A percentile compares a stretch with the other conserved stretches of the same genome.
Evolutionary conservation across 2,888 invertebrate genomes (phyloP).

Genomic region (Cataglyphis altisquamis): DNA sequence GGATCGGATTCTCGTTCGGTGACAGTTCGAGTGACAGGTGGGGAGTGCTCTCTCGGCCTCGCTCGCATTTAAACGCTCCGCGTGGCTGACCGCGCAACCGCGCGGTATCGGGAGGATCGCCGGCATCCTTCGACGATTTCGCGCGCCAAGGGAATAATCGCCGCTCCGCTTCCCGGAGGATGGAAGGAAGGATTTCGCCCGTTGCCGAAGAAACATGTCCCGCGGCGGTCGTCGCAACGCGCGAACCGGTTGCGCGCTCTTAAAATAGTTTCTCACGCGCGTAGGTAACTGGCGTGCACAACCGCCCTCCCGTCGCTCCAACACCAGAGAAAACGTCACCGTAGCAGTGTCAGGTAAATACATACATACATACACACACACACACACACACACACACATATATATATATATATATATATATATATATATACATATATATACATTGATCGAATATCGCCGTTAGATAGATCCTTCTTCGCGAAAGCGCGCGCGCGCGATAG

Average conservation of each 20-base stretch:
- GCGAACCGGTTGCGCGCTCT: constrained; percentile 78
- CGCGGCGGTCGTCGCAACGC: constrained; percentile 76
- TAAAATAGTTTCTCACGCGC: constrained; percentile 77
- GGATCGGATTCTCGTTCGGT: too few species aligned
- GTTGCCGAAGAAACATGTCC: constrained; percentile 69
- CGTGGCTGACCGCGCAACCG: too few species aligned
- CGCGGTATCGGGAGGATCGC: too few species aligned
- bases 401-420: constrained; percentile 47
- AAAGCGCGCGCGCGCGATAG: not conserved
- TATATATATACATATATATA: constrained; percentile 42
- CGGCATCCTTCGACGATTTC: not conserved
- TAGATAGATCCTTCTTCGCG: constrained; percentile 32
- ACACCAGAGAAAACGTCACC: constrained; percentile 61
- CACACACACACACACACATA: constrained; percentile 30
- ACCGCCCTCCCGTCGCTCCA: constrained; percentile 61
- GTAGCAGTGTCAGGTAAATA: constrained; percentile 72
- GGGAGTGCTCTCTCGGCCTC: too few species aligned
- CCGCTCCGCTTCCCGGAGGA: constrained; percentile 34
- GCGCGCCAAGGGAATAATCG: not conserved
- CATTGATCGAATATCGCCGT: constrained; percentile 53
- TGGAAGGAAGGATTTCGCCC: constrained; percentile 63
- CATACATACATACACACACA: not conserved
- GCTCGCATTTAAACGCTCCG: too few species aligned
- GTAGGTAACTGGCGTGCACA: constrained; percentile 71
- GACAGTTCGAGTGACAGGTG: not conserved